Conservation (phyloP, 2,113 vertebrate species). For the Ictidomys tridecemlineatus region DNA sequence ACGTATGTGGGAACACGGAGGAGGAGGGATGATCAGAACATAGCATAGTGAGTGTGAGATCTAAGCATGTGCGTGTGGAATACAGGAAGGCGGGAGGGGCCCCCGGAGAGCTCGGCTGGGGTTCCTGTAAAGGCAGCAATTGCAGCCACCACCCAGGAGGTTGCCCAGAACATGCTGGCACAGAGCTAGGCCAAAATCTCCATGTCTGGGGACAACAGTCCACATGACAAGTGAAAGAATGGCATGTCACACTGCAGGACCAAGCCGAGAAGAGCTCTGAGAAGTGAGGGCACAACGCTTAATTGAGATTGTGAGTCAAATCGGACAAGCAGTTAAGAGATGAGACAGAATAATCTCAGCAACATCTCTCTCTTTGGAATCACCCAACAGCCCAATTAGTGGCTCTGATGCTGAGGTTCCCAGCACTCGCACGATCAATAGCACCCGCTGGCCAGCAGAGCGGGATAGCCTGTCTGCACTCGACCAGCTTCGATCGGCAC, state of each 20-base stretch:
- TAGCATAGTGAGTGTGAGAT: neutral
- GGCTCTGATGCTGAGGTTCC: slow-evolving; percentile 23
- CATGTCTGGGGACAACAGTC: neutral
- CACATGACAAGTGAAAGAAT: too few species aligned
- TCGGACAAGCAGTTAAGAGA: neutral
- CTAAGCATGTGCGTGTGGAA: neutral
- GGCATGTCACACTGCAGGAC: neutral
- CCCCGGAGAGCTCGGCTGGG: neutral
- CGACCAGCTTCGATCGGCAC: slow-evolving; percentile 72
- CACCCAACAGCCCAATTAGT: slow-evolving; percentile 47
- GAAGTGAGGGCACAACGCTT: neutral
- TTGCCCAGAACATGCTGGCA: neutral
- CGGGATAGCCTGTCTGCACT: slow-evolving; percentile 50
- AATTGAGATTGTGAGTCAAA: neutral
- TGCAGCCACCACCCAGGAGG: neutral
- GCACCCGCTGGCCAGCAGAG: slow-evolving; percentile 56
- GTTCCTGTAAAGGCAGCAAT: neutral
- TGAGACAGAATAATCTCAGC: neutral
- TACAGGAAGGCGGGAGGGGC: neutral
- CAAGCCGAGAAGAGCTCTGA: too few species aligned
- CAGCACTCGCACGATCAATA: neutral
- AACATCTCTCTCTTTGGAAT: neutral
- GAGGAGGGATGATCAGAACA: neutral
- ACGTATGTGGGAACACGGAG: neutral
- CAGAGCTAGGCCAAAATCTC: neutral